Evolutionary conservation across 1,140 invertebrate genomes (phyloP), one percentile per base, ranked within the genome.

Genomic region (Campoletis sonorensis): DNA sequence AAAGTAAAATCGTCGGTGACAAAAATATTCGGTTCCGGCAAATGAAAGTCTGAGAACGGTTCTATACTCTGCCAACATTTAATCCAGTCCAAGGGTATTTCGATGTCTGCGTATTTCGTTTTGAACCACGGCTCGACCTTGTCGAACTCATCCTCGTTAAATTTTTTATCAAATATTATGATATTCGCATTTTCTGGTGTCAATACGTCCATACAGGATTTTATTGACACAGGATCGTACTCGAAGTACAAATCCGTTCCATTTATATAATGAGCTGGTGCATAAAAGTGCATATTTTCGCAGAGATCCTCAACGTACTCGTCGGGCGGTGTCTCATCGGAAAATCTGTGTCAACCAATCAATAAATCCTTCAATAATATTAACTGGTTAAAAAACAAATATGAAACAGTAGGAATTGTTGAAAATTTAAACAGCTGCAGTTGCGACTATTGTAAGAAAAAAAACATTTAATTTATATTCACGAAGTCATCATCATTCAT

Each of bases 21-120:
- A 90, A 96, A 99, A 40, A 94, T 92, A 92, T 99, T 99, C 10
- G 95, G 94, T 21, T 95, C 93, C 0, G 97, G 97, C 15, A 98
- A 90, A 82, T 93, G 92, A 85, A 96, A 94, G 27, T 95, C 93
- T 0, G 90, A 79, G 5, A 93, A 91, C 0, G 93, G 92, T 75
- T 92, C 87, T 0, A 94, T 93, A 11, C 90, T 90, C 49, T 93
- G 86, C 95, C 95, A 96, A 0, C 91, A 85, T 2, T 93, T 73
- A 1, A 94, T 85, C 94, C 94, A 95, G 16, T 93, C 89, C 1
- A 86, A 16, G 0, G 95, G 93, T 85, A 95, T 94, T 30, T 94
- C 93, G 85, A 87, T 88, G 70, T 90, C 91, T 11, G 91, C 92
- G 84, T 95, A 96, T 84, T 94, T 93, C 0, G 95, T 96, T 13